These are phyloP conservation scores for Hippocampus barbouri DNA, from an alignment of 2,113 vertebrate species.

Conservation along the genomic window DNA sequence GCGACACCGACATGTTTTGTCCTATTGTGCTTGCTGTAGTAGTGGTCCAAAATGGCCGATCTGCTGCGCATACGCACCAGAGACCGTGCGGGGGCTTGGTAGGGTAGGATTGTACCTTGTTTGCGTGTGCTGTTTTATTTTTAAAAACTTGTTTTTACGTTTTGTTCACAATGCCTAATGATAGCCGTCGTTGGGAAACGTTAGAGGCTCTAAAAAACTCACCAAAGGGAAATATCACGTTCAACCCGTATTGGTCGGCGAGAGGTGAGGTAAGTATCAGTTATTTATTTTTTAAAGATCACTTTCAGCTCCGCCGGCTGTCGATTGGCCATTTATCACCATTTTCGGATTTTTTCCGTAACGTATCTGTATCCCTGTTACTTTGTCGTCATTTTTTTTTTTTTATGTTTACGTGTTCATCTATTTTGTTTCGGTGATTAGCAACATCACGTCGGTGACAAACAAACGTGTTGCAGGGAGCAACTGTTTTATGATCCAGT, in stretches of 20 bases:
- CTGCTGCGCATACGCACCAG: too few relatives aligned
- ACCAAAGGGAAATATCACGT: constrained; percentile 64
- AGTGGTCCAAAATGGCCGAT: too few relatives aligned
- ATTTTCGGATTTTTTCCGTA: neutral
- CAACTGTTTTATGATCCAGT: neutral
- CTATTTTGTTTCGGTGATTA: too few relatives aligned
- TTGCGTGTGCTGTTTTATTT: neutral
- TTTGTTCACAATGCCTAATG: constrained; percentile 54
- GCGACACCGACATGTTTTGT: too few relatives aligned
- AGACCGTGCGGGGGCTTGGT: too few relatives aligned
- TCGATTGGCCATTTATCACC: neutral
- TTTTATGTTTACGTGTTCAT: neutral
- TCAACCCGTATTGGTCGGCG: constrained; percentile 60
- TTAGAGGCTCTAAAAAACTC: constrained; percentile 69
- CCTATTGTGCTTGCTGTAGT: too few relatives aligned
- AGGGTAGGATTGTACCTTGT: neutral
- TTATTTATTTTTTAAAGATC: too few relatives aligned
- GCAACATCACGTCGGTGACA: too few relatives aligned
- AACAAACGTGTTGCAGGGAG: neutral
- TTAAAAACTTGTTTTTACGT: neutral
- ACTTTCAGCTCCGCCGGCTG: neutral
- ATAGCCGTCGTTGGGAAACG: constrained; percentile 64
- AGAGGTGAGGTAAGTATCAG: constrained; percentile 63
- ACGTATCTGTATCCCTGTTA: neutral
- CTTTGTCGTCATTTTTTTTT: neutral